These are phyloP conservation scores for Eupithecia dodoneata DNA, from an alignment of 2,888 invertebrate genomes.

Conservation along the genomic window DNA sequence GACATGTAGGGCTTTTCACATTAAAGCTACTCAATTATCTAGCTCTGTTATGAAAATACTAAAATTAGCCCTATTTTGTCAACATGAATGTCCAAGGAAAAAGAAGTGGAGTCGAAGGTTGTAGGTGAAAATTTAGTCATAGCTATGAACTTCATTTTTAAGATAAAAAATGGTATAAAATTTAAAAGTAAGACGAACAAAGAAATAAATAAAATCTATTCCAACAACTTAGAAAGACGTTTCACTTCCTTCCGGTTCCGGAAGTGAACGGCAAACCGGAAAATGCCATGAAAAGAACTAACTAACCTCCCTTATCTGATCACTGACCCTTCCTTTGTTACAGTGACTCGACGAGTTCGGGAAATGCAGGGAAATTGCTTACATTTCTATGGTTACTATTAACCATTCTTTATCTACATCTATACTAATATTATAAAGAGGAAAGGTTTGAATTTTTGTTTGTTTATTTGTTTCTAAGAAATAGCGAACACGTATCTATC, in stretches of 20 bases:
- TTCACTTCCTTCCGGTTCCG: slow-evolving; percentile 24
- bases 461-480: background rate
- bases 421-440: too few relatives aligned
- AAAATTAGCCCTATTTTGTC: too few relatives aligned
- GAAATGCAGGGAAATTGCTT: background rate
- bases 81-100: too few relatives aligned
- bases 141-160: background rate
- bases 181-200: background rate
- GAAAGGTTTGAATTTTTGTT: background rate
- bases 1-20: too few relatives aligned
- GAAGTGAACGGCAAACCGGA: slow-evolving; percentile 29
- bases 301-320: slow-evolving; percentile 32
- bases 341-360: background rate
- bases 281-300: slow-evolving; percentile 34
- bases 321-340: slow-evolving; percentile 21
- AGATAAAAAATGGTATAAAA: background rate
- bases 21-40: too few relatives aligned
- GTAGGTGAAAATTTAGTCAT: too few relatives aligned
- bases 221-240: slow-evolving; percentile 14
- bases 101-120: too few relatives aligned
- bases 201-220: background rate
- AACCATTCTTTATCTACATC: too few relatives aligned
- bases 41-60: too few relatives aligned
- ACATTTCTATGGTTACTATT: background rate
- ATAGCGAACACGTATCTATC: too few relatives aligned